Evolutionary conservation across 2,888 invertebrate species (phyloP).

Genomic region (Drosophila neotestacea): DNA sequence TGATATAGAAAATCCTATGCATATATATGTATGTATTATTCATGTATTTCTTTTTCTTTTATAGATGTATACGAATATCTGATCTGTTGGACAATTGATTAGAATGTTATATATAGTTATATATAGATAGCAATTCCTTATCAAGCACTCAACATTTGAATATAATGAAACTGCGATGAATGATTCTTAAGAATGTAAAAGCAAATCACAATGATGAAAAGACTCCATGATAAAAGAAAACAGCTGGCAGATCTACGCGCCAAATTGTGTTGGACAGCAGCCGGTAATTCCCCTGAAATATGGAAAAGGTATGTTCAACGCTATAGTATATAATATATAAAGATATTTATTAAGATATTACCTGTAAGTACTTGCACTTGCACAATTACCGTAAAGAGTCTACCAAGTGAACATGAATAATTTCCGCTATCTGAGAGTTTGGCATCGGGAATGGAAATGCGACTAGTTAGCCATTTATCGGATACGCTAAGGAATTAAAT

Average conservation of each 20-base stretch:
- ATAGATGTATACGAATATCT: slow-evolving; percentile 32
- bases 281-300: slow-evolving; percentile 81
- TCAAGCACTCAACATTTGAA: slow-evolving; percentile 23
- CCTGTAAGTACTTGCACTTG: slow-evolving; percentile 90
- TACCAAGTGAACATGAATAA: slow-evolving; percentile 88
- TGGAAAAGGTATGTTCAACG: background rate
- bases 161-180: slow-evolving; percentile 37
- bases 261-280: slow-evolving; percentile 83
- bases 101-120: slow-evolving; percentile 3
- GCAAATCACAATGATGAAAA: slow-evolving; percentile 44
- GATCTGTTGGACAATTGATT: slow-evolving; percentile 45
- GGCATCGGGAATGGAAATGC: slow-evolving; percentile 86
- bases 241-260: slow-evolving; percentile 62
- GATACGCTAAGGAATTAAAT: slow-evolving; percentile 64
- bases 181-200: slow-evolving; percentile 32
- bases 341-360: slow-evolving; percentile 76
- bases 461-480: slow-evolving; percentile 82
- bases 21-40: slow-evolving; percentile 17
- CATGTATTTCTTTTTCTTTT: slow-evolving; percentile 4
- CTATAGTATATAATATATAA: background rate
- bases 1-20: slow-evolving; percentile 65
- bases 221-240: slow-evolving; percentile 31
- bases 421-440: slow-evolving; percentile 89
- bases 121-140: slow-evolving; percentile 24
- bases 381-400: slow-evolving; percentile 88